Base-by-base conservation (phyloP, 2,888 invertebrate genomes). In the Agrochola macilenta region DNA sequence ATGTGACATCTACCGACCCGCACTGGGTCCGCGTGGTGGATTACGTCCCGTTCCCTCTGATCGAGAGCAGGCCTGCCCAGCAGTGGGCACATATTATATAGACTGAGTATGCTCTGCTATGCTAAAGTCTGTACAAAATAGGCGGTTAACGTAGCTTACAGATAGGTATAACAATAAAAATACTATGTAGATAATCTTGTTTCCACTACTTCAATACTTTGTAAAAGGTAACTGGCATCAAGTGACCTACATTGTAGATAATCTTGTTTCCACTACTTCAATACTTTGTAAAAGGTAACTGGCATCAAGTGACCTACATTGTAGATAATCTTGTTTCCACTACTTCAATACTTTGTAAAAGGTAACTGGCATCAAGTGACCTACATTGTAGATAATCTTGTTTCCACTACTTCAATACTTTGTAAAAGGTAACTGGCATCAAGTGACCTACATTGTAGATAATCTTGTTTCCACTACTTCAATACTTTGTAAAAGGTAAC, bases 371-470 rank as follows among this genome's bases (percentile, higher is more conserved):
- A n/a, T 30, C 71, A 14, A 52, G 71, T 54, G 46, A 69, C 78
- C 79, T 23, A 63, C 61, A 46, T 78, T 57, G n/a, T n/a, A n/a
- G n/a, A n/a, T n/a, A n/a, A n/a, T n/a, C 64, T 43, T 60, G 60
- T 30, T 8, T 39, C 5, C 63, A 39, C 17, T 11, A 30, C 26
- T 54, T 63, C n/a, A 49, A 49, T 23, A 26, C 65, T 61, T 12
- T 35, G 26, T 30, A 46, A 35, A 5, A 79, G 60, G 52, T 79
- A 46, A 23, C 17, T 17, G 46, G 11, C 63, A n/a, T 30, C 71
- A 14, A 52, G 71, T 54, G 46, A 69, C 78, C 79, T 23, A 63
- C 61, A 46, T 78, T 57, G n/a, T n/a, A n/a, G n/a, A n/a, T n/a
- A n/a, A n/a, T n/a, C 64, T 43, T 60, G 60, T 30, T 8, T 39